Evolutionary conservation across 2,797 vertebrate species (phyloP).

Genomic region (Halcyon leucocephala): DNA sequence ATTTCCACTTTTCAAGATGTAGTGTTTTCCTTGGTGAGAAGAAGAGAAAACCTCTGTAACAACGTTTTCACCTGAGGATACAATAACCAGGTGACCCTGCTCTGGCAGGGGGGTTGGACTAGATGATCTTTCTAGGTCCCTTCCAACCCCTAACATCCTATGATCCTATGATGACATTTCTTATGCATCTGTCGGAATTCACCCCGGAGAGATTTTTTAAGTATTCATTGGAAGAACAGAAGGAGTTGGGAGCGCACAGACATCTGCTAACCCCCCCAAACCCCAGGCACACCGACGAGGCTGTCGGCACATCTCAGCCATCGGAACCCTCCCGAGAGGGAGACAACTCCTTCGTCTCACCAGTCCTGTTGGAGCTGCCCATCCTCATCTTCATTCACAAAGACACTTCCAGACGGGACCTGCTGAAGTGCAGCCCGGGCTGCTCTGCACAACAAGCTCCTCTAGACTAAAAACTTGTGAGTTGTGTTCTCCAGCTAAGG

Average conservation of each 20-base stretch:
- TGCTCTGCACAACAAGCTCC: not conserved
- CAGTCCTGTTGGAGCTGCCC: not conserved
- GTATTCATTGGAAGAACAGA: not conserved
- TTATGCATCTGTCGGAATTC: not conserved
- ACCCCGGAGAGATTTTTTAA: not conserved
- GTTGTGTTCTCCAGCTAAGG: not conserved
- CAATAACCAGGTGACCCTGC: too few species aligned
- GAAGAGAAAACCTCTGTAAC: not conserved
- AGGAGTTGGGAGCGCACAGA: not conserved
- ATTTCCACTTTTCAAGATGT: not conserved
- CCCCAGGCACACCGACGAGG: fast-evolving
- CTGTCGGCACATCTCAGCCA: not conserved
- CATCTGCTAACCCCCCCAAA: not conserved
- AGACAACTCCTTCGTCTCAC: not conserved
- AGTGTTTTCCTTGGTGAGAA: not conserved
- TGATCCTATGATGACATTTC: not conserved
- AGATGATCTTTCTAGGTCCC: too few species aligned
- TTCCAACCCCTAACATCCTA: too few species aligned
- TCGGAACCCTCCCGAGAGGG: too few species aligned
- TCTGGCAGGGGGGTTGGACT: too few species aligned
- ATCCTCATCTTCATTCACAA: not conserved
- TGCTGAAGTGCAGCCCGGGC: not conserved
- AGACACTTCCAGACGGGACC: not conserved
- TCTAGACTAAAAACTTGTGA: not conserved
- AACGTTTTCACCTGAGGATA: fast-evolving